Evolutionary conservation across 2,113 vertebrate genomes (phyloP).

Genomic region (Cryptoleucopteryx plumbea): DNA sequence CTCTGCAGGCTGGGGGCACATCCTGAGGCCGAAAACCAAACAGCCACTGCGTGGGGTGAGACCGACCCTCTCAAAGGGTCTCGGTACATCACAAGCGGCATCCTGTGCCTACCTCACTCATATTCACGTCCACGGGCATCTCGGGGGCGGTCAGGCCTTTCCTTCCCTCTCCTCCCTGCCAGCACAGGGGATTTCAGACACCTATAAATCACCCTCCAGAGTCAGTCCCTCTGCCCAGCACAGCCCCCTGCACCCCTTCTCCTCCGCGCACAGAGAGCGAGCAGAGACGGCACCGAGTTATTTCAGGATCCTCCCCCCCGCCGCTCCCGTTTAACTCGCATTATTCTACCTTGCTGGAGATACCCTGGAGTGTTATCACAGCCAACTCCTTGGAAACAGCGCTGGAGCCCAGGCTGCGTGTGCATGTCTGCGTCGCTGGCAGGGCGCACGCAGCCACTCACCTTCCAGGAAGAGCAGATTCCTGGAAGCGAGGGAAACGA

Average conservation of each 20-base stretch:
- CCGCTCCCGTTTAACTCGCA: constrained; percentile 65
- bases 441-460: constrained; percentile 76
- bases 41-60: background rate
- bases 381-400: constrained; percentile 77
- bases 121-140: background rate
- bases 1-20: background rate
- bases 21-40: background rate
- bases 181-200: background rate
- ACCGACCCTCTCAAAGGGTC: background rate
- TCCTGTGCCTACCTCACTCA: background rate
- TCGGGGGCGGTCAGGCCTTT: background rate
- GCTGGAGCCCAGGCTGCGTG: constrained; percentile 67
- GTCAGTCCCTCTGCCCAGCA: background rate
- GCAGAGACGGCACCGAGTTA: constrained; percentile 35
- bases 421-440: constrained; percentile 73
- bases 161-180: background rate
- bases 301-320: constrained; percentile 16
- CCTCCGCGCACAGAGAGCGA: background rate
- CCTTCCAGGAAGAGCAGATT: constrained; percentile 79
- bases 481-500: constrained; percentile 75
- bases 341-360: constrained; percentile 74
- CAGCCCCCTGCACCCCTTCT: background rate
- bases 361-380: constrained; percentile 69
- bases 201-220: background rate
- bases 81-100: background rate